A percentile compares a stretch with the other conserved stretches of the same genome.
phyloP scores from a whole-genome alignment of 2,797 vertebrate genomes.

The Gadopsis marmoratus region DNA sequence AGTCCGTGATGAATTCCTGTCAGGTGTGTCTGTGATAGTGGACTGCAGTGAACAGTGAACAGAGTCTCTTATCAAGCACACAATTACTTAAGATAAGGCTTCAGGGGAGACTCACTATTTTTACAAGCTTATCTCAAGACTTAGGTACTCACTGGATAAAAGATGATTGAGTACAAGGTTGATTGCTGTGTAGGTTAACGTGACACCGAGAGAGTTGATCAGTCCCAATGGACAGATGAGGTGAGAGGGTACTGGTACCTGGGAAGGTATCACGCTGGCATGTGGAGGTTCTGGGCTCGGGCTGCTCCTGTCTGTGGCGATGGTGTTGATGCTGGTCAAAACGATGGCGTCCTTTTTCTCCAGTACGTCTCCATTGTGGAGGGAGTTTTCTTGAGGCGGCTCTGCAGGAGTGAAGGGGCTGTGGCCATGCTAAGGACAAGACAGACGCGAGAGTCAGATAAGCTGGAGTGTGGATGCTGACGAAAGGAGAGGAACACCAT shows the following conservation, averaged over 20 bases:
- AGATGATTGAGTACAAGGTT: neutral
- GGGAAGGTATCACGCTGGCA: neutral
- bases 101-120: neutral
- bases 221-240: neutral
- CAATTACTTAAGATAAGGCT: constrained; percentile 9
- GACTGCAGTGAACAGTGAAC: constrained; percentile 4
- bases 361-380: constrained; percentile 67
- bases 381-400: constrained; percentile 52
- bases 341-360: constrained; percentile 71
- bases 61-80: constrained; percentile 18
- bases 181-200: neutral
- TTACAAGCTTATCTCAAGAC: constrained; percentile 9
- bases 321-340: constrained; percentile 66
- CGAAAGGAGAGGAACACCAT: neutral
- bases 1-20: neutral
- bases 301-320: constrained; percentile 67
- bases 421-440: constrained; percentile 76
- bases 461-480: too few species aligned
- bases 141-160: constrained; percentile 21
- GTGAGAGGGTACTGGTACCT: constrained; percentile 35
- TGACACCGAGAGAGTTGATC: neutral
- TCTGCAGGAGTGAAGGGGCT: constrained; percentile 76
- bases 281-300: constrained; percentile 32
- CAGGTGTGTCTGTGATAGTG: constrained; percentile 8
- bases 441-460: neutral